Base-by-base conservation (phyloP, 2,888 invertebrate species). In the Drosophila borealis region DNA sequence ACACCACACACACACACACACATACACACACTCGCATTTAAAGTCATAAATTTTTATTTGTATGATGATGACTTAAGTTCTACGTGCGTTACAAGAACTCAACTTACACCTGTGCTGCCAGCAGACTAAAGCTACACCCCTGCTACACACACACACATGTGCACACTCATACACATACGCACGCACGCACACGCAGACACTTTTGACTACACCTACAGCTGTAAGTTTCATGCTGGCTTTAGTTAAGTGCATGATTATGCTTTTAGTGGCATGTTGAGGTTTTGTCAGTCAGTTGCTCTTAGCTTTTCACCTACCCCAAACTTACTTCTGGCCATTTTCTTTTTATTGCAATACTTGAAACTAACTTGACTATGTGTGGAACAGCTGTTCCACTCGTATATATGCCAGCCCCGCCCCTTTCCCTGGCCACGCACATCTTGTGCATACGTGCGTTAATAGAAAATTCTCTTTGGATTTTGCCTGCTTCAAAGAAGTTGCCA, bases 241-340 rank as follows among this genome's bases (percentile, higher is more conserved):
- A 81, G 80, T 87, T 84, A 85, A 85, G 85, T 85, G 85, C 85
- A 85, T 85, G 85, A 85, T 85, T 85, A 85, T 85, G 87, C 87
- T 87, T 85, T 85, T 85, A 85, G 85, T 85, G 85, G 81, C 84
- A 87, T 84, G 85, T 84, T 81, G 84, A 84, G 85, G 84, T 85
- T 85, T 84, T 83, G 87, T 85, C 82, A 80, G 84, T 84, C 81
- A 77, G 83, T 83, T 75, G 70, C 69, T 69, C 53, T 57, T 70
- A 62, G 60, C 74, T 71, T 67, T 67, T 56, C 70, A 55, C 51
- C 62, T 60, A 25, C 48, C 44, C 45, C 57, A 46, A 59, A 49
- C 53, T 49, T 57, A 54, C 53, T 54, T 48, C 64, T 67, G 53
- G 10, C 56, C 63, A 75, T 67, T 67, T 67, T 39, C 60, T 50